Evolutionary conservation across 2,888 invertebrate genomes (phyloP).

Genomic region (Amitus sp.): DNA sequence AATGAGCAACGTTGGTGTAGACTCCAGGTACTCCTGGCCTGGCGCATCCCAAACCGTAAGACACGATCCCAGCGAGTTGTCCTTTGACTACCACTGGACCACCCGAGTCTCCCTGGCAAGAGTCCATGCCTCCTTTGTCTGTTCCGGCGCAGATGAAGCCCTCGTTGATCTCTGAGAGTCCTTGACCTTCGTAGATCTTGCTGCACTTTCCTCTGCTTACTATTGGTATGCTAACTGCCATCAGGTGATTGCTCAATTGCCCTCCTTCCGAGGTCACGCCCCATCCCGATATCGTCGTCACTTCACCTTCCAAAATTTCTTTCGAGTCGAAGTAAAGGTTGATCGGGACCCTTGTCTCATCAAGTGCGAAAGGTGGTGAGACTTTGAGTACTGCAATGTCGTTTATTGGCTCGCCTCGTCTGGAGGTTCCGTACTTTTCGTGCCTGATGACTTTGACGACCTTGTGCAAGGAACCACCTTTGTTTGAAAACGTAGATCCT

Average conservation of each 20-base stretch:
- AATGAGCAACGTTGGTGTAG: slow-evolving; percentile 56
- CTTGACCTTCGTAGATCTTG: slow-evolving; percentile 53
- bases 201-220: slow-evolving; percentile 67
- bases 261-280: slow-evolving; percentile 18
- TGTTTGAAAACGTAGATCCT: slow-evolving; percentile 19
- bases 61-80: slow-evolving; percentile 7
- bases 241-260: not conserved
- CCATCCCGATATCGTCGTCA: slow-evolving; percentile 25
- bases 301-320: slow-evolving; percentile 15
- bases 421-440: not conserved
- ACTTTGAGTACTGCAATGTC: slow-evolving; percentile 33
- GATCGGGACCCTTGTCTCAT: slow-evolving; percentile 14
- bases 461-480: slow-evolving; percentile 21
- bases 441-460: slow-evolving; percentile 13
- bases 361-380: slow-evolving; percentile 25
- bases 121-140: slow-evolving; percentile 67
- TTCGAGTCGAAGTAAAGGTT: slow-evolving; percentile 9
- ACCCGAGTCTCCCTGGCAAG: slow-evolving; percentile 23
- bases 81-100: slow-evolving; percentile 4
- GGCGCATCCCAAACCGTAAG: slow-evolving; percentile 10
- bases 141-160: slow-evolving; percentile 65
- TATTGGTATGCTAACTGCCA: slow-evolving; percentile 68
- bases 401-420: not conserved
- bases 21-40: slow-evolving; percentile 4
- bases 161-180: slow-evolving; percentile 39